These are phyloP conservation scores for Emydura subglobosa DNA, from an alignment of 2,113 vertebrate species.

Conservation along the genomic window DNA sequence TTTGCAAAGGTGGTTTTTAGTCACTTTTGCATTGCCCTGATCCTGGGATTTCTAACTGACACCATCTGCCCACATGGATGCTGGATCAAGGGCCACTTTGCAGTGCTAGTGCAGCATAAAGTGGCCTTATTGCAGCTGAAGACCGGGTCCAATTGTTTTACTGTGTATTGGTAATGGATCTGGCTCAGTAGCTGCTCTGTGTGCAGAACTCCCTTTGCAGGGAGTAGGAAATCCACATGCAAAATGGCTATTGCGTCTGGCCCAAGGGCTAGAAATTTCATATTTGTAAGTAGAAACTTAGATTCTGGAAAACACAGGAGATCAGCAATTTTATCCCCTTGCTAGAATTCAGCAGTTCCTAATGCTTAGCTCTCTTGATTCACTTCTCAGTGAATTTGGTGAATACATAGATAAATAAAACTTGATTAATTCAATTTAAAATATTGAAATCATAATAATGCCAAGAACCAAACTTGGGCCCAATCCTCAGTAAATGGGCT, in stretches of 20 bases:
- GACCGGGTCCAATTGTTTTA: neutral
- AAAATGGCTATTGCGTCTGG: neutral
- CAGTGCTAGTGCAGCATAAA: neutral
- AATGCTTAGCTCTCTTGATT: neutral
- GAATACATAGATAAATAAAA: neutral
- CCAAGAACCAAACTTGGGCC: neutral
- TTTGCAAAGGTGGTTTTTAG: neutral
- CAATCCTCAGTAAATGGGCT: neutral
- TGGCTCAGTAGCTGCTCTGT: neutral
- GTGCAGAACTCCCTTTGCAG: neutral
- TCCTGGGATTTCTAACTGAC: neutral
- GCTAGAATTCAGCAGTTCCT: neutral
- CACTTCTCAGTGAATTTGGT: fast-evolving
- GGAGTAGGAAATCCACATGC: neutral
- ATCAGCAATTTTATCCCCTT: neutral
- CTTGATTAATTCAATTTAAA: neutral
- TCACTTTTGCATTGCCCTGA: neutral
- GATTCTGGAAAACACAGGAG: neutral
- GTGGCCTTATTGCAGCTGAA: neutral
- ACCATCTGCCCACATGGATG: neutral
- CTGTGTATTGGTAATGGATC: neutral
- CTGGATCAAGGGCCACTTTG: neutral
- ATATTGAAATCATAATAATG: neutral
- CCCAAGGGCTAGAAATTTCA: neutral
- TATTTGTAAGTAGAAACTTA: neutral